These are phyloP conservation scores for Ameiurus melas DNA, from an alignment of 2,113 vertebrate species.

Conservation along the genomic window DNA sequence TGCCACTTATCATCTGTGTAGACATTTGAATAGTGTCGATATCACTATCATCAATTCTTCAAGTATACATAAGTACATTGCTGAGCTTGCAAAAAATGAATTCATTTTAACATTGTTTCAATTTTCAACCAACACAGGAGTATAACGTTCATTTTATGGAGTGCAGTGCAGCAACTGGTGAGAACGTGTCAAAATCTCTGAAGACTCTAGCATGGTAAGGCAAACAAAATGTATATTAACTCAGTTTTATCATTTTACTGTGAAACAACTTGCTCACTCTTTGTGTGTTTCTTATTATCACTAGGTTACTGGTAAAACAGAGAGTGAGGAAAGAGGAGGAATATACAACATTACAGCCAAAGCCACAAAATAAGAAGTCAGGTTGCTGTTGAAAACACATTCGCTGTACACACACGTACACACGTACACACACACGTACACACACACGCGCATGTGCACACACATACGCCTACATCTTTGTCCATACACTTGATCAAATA, in stretches of 20 bases:
- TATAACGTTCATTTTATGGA: constrained; percentile 81
- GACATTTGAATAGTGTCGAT: neutral
- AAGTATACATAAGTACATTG: neutral
- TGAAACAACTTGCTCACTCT: neutral
- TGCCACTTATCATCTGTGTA: neutral
- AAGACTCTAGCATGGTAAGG: constrained; percentile 81
- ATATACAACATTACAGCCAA: constrained; percentile 60
- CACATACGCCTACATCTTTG: neutral
- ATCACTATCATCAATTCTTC: neutral
- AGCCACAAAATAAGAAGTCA: constrained; percentile 66
- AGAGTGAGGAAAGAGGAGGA: constrained; percentile 62
- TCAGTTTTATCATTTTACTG: neutral
- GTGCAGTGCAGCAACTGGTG: constrained; percentile 86
- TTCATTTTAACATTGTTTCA: neutral
- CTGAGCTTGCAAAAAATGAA: neutral
- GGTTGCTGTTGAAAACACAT: constrained; percentile 77
- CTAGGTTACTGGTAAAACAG: constrained; percentile 77
- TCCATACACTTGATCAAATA: constrained; percentile 8
- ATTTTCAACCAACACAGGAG: constrained; percentile 70
- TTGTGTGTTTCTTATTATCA: constrained; percentile 1
- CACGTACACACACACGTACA: neutral
- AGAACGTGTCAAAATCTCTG: constrained; percentile 81
- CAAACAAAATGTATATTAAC: neutral
- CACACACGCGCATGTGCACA: neutral
- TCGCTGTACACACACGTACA: neutral